phyloP scores from a whole-genome alignment of 2,113 vertebrate genomes.

The Mesocricetus auratus region DNA sequence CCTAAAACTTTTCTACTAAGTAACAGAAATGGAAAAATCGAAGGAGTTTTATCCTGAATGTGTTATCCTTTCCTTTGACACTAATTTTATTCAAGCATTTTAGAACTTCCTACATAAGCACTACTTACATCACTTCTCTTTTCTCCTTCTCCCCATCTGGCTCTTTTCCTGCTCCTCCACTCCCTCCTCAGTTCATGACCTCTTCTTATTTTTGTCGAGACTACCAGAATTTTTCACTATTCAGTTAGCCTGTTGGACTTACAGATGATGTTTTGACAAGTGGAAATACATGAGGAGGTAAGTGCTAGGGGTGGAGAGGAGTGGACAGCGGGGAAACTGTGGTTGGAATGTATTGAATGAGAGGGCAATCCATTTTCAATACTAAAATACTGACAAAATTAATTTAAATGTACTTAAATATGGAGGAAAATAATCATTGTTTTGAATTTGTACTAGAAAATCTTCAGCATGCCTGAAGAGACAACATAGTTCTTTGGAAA shows the following conservation, averaged over 20 bases:
- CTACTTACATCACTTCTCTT: background rate
- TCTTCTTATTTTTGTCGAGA: background rate
- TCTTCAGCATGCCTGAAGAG: slow-evolving; percentile 26
- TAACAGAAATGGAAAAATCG: background rate
- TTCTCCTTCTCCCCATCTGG: background rate
- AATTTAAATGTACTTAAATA: slow-evolving; percentile 51
- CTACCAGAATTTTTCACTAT: slow-evolving; percentile 30
- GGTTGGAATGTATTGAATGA: background rate
- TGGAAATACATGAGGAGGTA: background rate
- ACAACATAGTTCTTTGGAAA: slow-evolving; percentile 45
- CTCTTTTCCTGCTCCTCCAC: background rate
- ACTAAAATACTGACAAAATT: background rate
- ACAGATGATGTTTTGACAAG: slow-evolving; percentile 23
- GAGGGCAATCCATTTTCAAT: background rate
- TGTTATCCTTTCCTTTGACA: slow-evolving; percentile 9
- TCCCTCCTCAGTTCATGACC: background rate
- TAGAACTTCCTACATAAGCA: background rate
- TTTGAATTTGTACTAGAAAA: slow-evolving; percentile 58
- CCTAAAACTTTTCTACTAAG: background rate
- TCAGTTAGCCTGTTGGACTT: slow-evolving; percentile 11
- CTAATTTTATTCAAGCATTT: background rate
- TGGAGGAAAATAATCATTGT: background rate
- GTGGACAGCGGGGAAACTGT: background rate
- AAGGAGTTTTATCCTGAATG: background rate
- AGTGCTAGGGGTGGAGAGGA: too few relatives aligned